Percentiles rank a stretch among this genome's conserved stretches.
Evolutionary conservation across 2,888 invertebrate genomes (phyloP).

Genomic region (Euproctis similis): DNA sequence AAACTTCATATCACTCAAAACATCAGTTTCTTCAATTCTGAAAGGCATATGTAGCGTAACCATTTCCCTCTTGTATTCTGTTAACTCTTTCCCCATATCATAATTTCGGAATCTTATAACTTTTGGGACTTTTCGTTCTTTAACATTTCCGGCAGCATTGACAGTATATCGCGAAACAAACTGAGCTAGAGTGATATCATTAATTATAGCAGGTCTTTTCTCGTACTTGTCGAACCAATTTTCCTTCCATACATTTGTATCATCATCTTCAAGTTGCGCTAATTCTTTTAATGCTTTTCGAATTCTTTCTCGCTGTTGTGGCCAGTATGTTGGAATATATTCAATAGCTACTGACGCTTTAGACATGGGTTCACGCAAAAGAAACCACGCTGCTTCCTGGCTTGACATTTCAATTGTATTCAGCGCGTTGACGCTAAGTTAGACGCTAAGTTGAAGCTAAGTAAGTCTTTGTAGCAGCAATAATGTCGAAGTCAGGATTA

Average conservation of each 20-base stretch:
- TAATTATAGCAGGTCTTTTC: constrained; percentile 36
- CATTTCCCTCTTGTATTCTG: constrained; percentile 41
- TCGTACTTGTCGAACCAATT: constrained; percentile 48
- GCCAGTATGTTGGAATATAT: constrained; percentile 30
- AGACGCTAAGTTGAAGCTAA: too few species aligned
- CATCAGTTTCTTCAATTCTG: constrained; percentile 34
- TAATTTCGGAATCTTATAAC: constrained; percentile 39
- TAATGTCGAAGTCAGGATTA: constrained; percentile 25
- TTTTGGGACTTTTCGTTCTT: constrained; percentile 21
- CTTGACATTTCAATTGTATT: constrained; percentile 25
- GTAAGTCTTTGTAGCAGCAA: constrained; percentile 22
- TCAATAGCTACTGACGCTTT: constrained; percentile 13
- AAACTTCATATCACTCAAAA: constrained; percentile 35
- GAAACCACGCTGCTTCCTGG: constrained; percentile 45
- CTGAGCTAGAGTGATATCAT: constrained; percentile 35
- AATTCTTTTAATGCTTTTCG: not conserved
- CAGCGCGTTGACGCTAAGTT: constrained; percentile 20
- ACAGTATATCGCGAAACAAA: constrained; percentile 36
- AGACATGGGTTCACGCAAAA: constrained; percentile 24
- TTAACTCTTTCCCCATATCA: constrained; percentile 30
- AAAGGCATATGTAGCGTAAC: constrained; percentile 38
- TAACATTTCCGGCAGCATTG: constrained; percentile 18
- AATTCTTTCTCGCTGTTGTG: constrained; percentile 25
- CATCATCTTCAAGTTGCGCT: constrained; percentile 32
- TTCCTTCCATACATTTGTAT: constrained; percentile 44